phyloP scores from a whole-genome alignment of 2,888 invertebrate species.

The Spialia ferax region DNA sequence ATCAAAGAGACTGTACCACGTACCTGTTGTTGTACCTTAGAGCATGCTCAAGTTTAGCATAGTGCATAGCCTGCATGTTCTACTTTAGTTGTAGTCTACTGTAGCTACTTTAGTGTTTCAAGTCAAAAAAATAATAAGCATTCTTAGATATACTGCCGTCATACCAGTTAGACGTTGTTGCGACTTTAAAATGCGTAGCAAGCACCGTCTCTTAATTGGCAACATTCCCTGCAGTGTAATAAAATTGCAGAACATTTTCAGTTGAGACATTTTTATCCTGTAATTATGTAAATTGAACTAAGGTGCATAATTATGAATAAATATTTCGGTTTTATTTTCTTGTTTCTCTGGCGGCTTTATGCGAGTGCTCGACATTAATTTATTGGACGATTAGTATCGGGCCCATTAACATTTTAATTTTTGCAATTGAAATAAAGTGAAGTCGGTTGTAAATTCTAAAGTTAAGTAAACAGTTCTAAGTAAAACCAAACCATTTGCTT shows the following conservation, averaged over 20 bases:
- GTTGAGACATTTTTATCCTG: slow-evolving; percentile 22
- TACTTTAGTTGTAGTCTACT: no score
- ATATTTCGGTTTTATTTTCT: slow-evolving; percentile 3
- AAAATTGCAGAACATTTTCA: slow-evolving; percentile 14
- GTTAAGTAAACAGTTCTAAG: no score
- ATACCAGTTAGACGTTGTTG: not conserved
- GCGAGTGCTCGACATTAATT: not conserved
- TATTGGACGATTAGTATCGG: slow-evolving; percentile 4
- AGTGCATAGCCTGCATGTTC: no score
- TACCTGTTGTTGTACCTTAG: no score
- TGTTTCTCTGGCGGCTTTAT: not conserved
- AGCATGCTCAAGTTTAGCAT: no score
- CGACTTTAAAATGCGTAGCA: not conserved
- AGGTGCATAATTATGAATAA: not conserved
- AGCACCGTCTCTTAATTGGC: slow-evolving; percentile 1
- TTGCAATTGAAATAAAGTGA: slow-evolving; percentile 4
- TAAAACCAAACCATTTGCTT: not conserved
- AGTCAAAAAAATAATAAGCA: no score
- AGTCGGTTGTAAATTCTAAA: not conserved
- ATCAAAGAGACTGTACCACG: no score
- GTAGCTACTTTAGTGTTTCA: no score
- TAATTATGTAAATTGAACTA: slow-evolving; percentile 20
- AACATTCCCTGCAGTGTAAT: not conserved
- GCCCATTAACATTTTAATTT: slow-evolving; percentile 3
- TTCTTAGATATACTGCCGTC: no score